Conservation (phyloP, 2,113 vertebrate species). For the Crotalus viridis region DNA sequence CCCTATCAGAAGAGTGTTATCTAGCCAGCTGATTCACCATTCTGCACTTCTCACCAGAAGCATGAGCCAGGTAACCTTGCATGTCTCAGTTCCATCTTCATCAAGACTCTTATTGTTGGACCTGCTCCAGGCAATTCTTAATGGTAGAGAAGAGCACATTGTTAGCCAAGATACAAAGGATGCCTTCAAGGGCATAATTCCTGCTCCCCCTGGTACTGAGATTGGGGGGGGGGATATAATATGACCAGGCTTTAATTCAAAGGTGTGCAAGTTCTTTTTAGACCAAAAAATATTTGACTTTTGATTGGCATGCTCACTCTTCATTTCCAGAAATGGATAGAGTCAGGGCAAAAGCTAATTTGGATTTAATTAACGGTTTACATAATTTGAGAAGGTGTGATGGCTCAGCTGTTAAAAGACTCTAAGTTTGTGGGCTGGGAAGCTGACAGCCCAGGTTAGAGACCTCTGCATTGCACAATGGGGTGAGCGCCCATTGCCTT, state of each 20-base stretch:
- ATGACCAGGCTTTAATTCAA: not conserved
- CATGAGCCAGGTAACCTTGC: not conserved
- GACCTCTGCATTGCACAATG: not conserved
- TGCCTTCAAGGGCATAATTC: not conserved
- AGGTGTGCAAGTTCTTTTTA: not conserved
- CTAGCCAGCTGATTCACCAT: not conserved
- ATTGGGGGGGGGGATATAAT: not conserved
- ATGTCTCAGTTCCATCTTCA: not conserved
- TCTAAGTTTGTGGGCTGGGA: not conserved
- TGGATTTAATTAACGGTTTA: not conserved
- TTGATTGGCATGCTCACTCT: not conserved
- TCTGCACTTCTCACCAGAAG: not conserved
- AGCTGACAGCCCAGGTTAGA: not conserved
- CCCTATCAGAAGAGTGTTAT: not conserved
- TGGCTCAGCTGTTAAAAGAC: not conserved
- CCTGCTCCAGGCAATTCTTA: not conserved
- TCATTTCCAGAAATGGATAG: not conserved
- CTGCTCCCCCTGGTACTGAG: too few relatives aligned
- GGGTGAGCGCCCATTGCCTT: not conserved
- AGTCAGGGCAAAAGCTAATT: not conserved
- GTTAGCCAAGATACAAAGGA: not conserved
- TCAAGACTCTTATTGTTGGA: not conserved
- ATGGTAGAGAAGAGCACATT: not conserved
- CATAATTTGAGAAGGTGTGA: not conserved
- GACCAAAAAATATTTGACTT: not conserved